These are phyloP conservation scores for Pachyrhynchus sulphureomaculatus DNA, from an alignment of 1,140 invertebrate genomes.

Conservation along the genomic window DNA sequence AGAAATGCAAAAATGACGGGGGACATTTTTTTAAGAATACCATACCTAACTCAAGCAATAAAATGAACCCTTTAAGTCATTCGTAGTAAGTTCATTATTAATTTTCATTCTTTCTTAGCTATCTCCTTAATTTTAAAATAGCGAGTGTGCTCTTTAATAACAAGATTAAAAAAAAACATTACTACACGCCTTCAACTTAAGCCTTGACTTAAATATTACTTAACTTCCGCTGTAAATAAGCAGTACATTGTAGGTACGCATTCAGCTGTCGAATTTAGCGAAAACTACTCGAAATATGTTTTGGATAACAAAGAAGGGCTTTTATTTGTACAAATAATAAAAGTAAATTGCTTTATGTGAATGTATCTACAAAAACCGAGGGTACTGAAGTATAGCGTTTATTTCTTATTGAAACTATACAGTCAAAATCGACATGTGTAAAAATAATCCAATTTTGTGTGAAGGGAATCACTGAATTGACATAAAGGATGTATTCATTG, in stretches of 20 bases:
- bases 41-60: too few species aligned
- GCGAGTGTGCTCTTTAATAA: too few species aligned
- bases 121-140: too few species aligned
- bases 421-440: slow-evolving; percentile 40
- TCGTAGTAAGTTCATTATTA: too few species aligned
- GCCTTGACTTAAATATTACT: too few species aligned
- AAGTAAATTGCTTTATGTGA: slow-evolving; percentile 18
- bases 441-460: slow-evolving; percentile 44
- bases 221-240: too few species aligned
- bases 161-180: too few species aligned
- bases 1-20: too few species aligned
- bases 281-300: slow-evolving; percentile 5
- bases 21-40: too few species aligned
- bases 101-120: too few species aligned
- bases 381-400: slow-evolving; percentile 24
- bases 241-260: background rate
- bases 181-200: too few species aligned
- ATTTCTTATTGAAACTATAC: slow-evolving; percentile 36
- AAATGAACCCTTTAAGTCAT: too few species aligned
- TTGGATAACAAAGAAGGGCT: slow-evolving; percentile 9
- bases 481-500: slow-evolving; percentile 41
- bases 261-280: slow-evolving; percentile 18
- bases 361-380: slow-evolving; percentile 16
- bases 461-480: slow-evolving; percentile 39
- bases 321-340: slow-evolving; percentile 27